Base-by-base conservation (phyloP, 2,888 invertebrate genomes). In the Volucella bombylans region DNA sequence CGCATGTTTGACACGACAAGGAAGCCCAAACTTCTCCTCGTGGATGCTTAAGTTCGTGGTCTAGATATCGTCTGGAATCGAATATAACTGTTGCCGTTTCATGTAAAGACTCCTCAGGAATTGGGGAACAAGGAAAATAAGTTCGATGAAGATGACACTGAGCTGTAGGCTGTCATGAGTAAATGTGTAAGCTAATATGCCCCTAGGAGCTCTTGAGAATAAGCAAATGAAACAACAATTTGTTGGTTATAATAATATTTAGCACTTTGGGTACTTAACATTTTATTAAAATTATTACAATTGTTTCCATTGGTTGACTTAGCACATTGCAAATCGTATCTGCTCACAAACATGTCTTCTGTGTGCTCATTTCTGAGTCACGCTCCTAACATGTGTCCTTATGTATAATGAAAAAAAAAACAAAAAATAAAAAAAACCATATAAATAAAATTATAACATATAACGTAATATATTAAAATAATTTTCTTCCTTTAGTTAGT, bases 391-490 rank as follows among this genome's bases (percentile, higher is more conserved):
- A 72, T 55, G 65, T n/a, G 18, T 49, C 55, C 15, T 39, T 43
- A n/a, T 45, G 54, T 55, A 38, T 18, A 43, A 64, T 49, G 43
- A 55, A 45, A 14, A 43, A 54, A 47, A 4, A 31, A 6, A 31
- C 4, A 31, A 31, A 49, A 38, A 71, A 41, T 14, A 55, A 68
- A 64, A 72, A 68, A 50, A 68, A 15, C 8, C 64, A 41, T 65
- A 83, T 83, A 79, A 83, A 83, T 83, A 79, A 74, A 74, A 71
- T 69, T 67, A 83, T 83, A 83, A 71, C 74, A 74, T 55, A 67
- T 73, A 73, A 72, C 50, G 47, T 69, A 74, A 64, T 73, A 78
- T 64, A 65, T 54, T 73, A 78, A 73, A 73, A 73, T 54, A 50
- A 77, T 82, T 49, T 65, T n/a, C 76, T 39, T 72, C 12, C 45